phyloP scores from a whole-genome alignment of 2,113 vertebrate genomes.

The Rhinopomastus cyanomelas region DNA sequence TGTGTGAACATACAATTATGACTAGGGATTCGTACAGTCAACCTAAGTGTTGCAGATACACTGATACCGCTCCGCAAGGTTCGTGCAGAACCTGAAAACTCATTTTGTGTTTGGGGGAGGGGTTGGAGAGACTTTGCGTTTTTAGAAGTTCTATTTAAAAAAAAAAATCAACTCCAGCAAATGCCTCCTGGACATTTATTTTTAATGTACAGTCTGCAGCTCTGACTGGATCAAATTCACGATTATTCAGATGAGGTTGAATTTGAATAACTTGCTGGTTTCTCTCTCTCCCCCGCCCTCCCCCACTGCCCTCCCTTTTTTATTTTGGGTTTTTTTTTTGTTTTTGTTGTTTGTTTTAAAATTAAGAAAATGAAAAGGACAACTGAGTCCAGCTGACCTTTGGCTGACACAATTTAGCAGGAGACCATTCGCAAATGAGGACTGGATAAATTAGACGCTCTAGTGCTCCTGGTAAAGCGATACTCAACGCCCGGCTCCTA shows the following conservation, averaged over 20 bases:
- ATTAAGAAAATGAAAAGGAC: conserved; percentile 47
- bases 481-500: not conserved
- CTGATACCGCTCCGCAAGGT: not conserved
- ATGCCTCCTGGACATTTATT: conserved; percentile 56
- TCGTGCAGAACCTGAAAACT: conserved; percentile 36
- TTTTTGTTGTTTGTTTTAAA: not conserved
- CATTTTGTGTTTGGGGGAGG: conserved; percentile 3
- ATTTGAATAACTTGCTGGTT: conserved; percentile 45
- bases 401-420: conserved; percentile 67
- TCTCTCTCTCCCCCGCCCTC: not conserved
- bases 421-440: conserved; percentile 60
- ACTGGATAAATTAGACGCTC: conserved; percentile 63
- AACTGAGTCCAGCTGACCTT: conserved; percentile 70
- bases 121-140: not conserved
- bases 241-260: conserved; percentile 54
- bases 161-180: not conserved
- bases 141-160: not conserved
- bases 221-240: conserved; percentile 57
- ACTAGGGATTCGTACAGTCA: not conserved
- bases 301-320: not conserved
- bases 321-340: not conserved
- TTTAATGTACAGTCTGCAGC: conserved; percentile 49
- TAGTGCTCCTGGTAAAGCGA: conserved; percentile 47
- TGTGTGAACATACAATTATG: conserved; percentile 42
- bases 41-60: not conserved